A percentile compares a stretch with the other conserved stretches of the same genome.
phyloP scores from a whole-genome alignment of 2,113 vertebrate species.

The Arenaria interpres region DNA sequence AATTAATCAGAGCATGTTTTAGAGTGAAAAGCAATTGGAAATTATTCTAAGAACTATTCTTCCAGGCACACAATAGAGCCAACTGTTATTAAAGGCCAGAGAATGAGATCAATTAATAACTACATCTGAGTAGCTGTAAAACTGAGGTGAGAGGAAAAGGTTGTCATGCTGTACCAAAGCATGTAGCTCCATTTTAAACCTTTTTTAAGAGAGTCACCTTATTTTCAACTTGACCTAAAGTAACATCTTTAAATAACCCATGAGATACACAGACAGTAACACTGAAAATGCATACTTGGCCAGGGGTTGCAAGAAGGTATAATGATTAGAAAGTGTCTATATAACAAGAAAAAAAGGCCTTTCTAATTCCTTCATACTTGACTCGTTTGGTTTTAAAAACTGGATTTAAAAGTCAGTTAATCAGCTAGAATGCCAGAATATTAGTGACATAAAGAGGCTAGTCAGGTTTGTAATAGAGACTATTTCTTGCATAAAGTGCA shows the following conservation, averaged over 20 bases:
- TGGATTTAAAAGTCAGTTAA: neutral
- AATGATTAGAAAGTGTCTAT: neutral
- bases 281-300: neutral
- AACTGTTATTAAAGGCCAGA: conserved; percentile 58
- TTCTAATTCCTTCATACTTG: neutral
- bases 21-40: conserved; percentile 52
- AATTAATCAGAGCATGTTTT: conserved; percentile 54
- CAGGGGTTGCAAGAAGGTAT: neutral
- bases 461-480: neutral
- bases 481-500: neutral
- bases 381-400: neutral
- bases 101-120: conserved; percentile 58
- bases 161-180: neutral
- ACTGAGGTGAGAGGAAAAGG: neutral
- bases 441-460: neutral
- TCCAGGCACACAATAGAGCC: neutral
- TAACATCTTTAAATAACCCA: neutral
- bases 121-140: neutral
- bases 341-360: neutral
- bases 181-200: neutral
- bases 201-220: neutral
- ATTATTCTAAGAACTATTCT: conserved; percentile 58
- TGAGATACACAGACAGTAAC: neutral
- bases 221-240: neutral
- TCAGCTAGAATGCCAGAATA: neutral